Evolutionary conservation across 2,888 invertebrate genomes (phyloP), one percentile per base, ranked within the genome.

Genomic region (Pseudococcus jackbeardsleyi): DNA sequence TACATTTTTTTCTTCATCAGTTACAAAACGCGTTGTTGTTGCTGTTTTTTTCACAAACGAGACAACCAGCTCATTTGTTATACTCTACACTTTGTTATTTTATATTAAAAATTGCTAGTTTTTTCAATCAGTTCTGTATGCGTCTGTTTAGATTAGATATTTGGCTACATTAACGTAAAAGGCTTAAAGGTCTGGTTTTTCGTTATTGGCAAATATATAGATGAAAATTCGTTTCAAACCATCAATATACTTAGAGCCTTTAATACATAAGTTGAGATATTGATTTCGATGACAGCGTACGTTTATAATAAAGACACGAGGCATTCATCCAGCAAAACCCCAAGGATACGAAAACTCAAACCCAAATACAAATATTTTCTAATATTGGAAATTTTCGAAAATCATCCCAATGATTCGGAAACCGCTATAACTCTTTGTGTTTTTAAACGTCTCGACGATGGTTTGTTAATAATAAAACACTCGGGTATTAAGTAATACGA

Each of bases 261-360:
- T 15, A n/a, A 72, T 72, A 59, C 19, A 9, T 33, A 33, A 26
- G 68, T 72, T 72, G 6, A 33, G n/a, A 72, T 72, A 72, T 72
- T 72, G 68, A 72, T 72, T 72, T 72, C 26, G 68, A 72, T 72
- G 68, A 26, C 33, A 72, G 22, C 33, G 33, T 26, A 1, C 6
- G 33, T 72, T 9, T 72, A 59, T 19, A 72, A 72, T 72, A 72
- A 72, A 72, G 33, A 26, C 26, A 72, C 26, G 26, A 72, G 68
- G 33, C 33, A 33, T 26, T 72, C 26, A 33, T 72, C 6, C 26
- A 19, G 19, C 19, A 72, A 72, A 26, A 72, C 26, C 26, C 3
- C 26, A 72, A 72, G 12, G 22, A 26, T 33, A 72, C 26, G 33
- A 15, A 33, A 72, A 72, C 26, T 72, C 68, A 33, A 72, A 72